phyloP scores from a whole-genome alignment of 2,113 vertebrate genomes.

The Periophthalmodon schlosseri region DNA sequence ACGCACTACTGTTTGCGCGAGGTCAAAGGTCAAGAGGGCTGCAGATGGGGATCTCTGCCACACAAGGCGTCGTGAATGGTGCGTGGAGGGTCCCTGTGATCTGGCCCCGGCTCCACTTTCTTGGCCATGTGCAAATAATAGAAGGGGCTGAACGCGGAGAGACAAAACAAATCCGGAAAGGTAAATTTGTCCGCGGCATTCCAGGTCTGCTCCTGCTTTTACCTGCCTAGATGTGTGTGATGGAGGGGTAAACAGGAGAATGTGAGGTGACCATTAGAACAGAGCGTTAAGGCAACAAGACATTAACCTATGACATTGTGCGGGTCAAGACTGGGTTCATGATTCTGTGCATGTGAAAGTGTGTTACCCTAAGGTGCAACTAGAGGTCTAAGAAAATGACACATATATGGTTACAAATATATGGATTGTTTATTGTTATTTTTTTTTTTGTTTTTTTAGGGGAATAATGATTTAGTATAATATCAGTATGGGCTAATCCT shows the following conservation, averaged over 20 bases:
- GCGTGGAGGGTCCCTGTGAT: conserved; percentile 17
- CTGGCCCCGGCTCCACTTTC: conserved; percentile 12
- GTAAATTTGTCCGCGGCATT: conserved; percentile 29
- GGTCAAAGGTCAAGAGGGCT: conserved; percentile 61
- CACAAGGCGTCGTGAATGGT: conserved; percentile 54
- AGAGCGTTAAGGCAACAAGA: conserved; percentile 25
- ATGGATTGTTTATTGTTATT: background rate
- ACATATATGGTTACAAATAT: background rate
- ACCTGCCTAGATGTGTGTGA: background rate
- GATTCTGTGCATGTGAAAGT: conserved; percentile 14
- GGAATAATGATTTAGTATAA: background rate
- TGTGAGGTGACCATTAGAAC: conserved; percentile 21
- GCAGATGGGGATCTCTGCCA: conserved; percentile 52
- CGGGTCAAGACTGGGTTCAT: conserved; percentile 34
- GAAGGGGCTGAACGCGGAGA: conserved; percentile 27
- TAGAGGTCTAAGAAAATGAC: background rate
- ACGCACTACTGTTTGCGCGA: conserved; percentile 47
- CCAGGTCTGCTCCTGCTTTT: conserved; percentile 16
- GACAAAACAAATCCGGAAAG: conserved; percentile 30
- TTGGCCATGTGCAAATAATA: conserved; percentile 47
- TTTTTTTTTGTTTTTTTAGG: background rate
- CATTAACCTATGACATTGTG: conserved; percentile 44
- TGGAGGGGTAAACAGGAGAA: conserved; percentile 12
- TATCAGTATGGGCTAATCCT: no score
- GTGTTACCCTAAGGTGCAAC: conserved; percentile 7